Conservation (phyloP, 2,888 invertebrate species). For the Aproaerema taeniolella region DNA sequence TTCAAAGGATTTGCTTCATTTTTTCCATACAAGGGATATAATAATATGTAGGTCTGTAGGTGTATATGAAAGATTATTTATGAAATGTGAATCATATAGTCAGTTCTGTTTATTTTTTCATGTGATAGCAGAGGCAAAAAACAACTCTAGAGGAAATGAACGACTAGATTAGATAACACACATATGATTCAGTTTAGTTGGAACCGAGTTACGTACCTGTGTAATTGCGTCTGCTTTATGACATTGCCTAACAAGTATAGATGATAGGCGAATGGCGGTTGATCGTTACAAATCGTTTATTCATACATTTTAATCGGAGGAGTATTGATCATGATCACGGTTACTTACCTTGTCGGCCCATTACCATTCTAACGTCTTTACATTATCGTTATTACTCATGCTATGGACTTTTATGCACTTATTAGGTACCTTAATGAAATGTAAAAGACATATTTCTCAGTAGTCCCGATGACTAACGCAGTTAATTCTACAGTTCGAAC, state of each 20-base stretch:
- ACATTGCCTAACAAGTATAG: slow-evolving; percentile 5
- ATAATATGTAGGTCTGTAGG: no score
- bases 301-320: slow-evolving; percentile 30
- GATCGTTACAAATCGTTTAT: slow-evolving; percentile 24
- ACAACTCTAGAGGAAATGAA: slow-evolving; percentile 38
- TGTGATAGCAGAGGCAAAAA: slow-evolving; percentile 27
- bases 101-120: slow-evolving; percentile 11
- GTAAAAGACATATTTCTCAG: slow-evolving; percentile 49
- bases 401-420: slow-evolving; percentile 39
- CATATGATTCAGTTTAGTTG: slow-evolving; percentile 38
- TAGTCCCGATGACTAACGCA: slow-evolving; percentile 42
- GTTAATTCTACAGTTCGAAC: slow-evolving; percentile 26
- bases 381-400: slow-evolving; percentile 48
- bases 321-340: slow-evolving; percentile 38
- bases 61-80: no score
- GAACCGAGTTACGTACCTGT: background rate
- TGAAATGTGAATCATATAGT: slow-evolving; percentile 3
- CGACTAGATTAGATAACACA: slow-evolving; percentile 42
- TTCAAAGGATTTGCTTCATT: no score
- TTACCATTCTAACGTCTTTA: slow-evolving; percentile 49
- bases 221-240: no score
- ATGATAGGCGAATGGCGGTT: slow-evolving; percentile 13
- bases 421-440: slow-evolving; percentile 31
- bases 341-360: slow-evolving; percentile 50
- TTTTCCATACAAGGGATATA: no score